phyloP scores from a whole-genome alignment of 2,113 vertebrate genomes.

The Nycticryphes semicollaris region DNA sequence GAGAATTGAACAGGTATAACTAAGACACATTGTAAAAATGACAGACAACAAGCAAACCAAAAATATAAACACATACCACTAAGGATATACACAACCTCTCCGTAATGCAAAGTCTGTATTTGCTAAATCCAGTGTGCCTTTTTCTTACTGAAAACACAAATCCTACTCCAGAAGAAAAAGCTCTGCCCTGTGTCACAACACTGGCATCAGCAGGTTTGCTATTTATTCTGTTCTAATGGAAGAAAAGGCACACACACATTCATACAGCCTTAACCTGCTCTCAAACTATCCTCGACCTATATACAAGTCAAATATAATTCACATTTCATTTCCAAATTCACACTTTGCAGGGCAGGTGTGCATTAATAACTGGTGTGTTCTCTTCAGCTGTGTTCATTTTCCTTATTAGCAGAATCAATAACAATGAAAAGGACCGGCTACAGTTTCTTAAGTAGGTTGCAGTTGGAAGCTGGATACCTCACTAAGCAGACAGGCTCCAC shows the following conservation, averaged over 20 bases:
- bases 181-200: neutral
- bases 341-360: neutral
- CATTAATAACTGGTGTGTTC: slow-evolving; percentile 18
- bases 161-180: neutral
- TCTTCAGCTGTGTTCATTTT: slow-evolving; percentile 17
- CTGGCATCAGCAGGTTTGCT: neutral
- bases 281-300: neutral
- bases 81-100: neutral
- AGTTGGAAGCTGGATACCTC: neutral
- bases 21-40: neutral
- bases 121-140: neutral
- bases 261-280: neutral
- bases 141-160: neutral
- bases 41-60: neutral
- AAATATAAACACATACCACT: neutral
- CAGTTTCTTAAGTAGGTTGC: neutral
- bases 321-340: neutral
- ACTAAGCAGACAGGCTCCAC: neutral
- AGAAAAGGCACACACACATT: accelerated
- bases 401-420: slow-evolving; percentile 32
- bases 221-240: neutral
- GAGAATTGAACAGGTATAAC: neutral
- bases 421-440: neutral
- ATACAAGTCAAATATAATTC: neutral
- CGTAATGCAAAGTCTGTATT: neutral